These are phyloP conservation scores for Mystacides longicornis DNA, from an alignment of 2,888 invertebrate species.

Conservation along the genomic window DNA sequence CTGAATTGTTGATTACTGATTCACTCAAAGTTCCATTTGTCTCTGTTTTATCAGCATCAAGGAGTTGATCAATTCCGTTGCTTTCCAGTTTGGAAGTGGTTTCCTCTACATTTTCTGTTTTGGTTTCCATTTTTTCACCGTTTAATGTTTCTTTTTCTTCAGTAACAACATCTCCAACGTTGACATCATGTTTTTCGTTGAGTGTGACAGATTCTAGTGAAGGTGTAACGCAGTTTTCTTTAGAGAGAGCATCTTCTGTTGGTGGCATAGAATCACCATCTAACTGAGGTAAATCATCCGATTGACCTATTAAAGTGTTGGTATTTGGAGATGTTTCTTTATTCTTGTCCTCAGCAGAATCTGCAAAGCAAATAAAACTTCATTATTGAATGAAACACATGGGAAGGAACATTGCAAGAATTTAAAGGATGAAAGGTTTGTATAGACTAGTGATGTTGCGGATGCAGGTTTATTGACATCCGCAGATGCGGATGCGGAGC, in stretches of 20 bases:
- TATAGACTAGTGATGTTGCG: too few species aligned
- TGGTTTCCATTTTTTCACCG: slow-evolving; percentile 3
- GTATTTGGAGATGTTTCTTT: neutral
- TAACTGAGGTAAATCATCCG: slow-evolving; percentile 39
- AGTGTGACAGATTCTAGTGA: too few species aligned
- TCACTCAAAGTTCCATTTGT: neutral
- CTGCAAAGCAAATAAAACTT: neutral
- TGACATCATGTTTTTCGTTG: neutral
- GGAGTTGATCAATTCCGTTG: neutral
- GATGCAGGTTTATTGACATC: too few species aligned
- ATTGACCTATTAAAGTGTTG: neutral
- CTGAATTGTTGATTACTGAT: neutral
- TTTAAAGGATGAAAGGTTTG: too few species aligned
- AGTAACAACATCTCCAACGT: neutral
- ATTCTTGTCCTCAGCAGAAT: neutral
- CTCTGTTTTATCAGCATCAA: neutral
- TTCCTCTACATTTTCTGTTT: slow-evolving; percentile 9
- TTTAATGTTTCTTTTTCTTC: neutral
- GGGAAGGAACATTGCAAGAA: too few species aligned
- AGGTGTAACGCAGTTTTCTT: neutral
- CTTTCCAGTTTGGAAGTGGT: neutral
- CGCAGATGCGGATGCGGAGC: too few species aligned
- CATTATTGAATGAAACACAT: too few species aligned
- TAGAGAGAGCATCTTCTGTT: neutral
- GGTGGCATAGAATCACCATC: slow-evolving; percentile 32